Evolutionary conservation across 2,797 vertebrate genomes (phyloP).

Genomic region (Myotis findleyi): DNA sequence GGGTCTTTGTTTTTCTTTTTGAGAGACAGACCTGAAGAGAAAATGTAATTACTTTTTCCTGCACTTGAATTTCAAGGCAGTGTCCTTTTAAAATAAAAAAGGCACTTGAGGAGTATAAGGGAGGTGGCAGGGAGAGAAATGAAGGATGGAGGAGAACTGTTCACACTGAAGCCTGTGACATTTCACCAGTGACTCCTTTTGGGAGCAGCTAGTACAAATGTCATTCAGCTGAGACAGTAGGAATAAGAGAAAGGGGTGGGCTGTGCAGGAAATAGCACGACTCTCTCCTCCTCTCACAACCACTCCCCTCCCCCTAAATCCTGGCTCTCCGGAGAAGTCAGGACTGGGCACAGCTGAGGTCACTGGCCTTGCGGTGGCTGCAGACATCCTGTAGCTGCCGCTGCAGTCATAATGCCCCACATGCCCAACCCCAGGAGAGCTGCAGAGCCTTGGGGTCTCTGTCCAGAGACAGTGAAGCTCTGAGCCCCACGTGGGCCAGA

Average conservation of each 20-base stretch:
- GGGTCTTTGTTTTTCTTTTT: constrained; percentile 59
- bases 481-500: not conserved
- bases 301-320: not conserved
- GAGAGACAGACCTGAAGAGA: constrained; percentile 66
- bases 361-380: not conserved
- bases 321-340: not conserved
- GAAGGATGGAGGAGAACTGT: constrained; percentile 57
- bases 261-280: not conserved
- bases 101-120: constrained; percentile 1
- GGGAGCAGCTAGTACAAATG: constrained; percentile 73
- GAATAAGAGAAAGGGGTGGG: not conserved
- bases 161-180: constrained; percentile 66
- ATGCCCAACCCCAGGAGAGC: not conserved
- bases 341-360: not conserved
- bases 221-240: constrained; percentile 48
- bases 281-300: not conserved
- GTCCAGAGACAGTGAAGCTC: not conserved
- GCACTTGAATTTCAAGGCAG: constrained; percentile 71
- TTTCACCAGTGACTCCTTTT: constrained; percentile 75
- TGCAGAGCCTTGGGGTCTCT: not conserved
- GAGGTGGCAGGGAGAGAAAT: constrained; percentile 37
- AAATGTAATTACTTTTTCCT: constrained; percentile 76
- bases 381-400: not conserved
- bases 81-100: constrained; percentile 75
- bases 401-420: not conserved